These are phyloP conservation scores for Podabrus alpinus DNA, from an alignment of 2,888 invertebrate genomes.

Conservation along the genomic window DNA sequence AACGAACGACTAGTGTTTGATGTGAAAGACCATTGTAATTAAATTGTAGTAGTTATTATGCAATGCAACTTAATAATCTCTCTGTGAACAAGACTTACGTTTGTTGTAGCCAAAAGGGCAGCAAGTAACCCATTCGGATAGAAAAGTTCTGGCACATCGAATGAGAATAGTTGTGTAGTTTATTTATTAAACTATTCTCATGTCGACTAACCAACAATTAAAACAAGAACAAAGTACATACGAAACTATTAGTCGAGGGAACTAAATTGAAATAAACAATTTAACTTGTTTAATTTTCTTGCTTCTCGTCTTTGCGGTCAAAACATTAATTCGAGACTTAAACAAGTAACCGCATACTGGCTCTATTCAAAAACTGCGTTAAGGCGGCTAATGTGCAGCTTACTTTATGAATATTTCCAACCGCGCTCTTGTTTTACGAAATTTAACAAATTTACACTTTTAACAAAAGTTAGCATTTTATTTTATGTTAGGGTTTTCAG, in stretches of 20 bases:
- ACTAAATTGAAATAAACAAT: slow-evolving; percentile 38
- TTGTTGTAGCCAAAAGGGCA: not conserved
- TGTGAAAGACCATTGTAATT: not conserved
- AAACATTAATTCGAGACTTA: slow-evolving; percentile 34
- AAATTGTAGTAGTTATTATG: no score
- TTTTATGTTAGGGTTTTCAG: not conserved
- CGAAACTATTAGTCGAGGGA: slow-evolving; percentile 25
- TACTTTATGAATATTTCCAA: slow-evolving; percentile 26
- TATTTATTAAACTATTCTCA: slow-evolving; percentile 29
- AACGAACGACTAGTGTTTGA: not conserved
- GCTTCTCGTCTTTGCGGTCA: slow-evolving; percentile 31
- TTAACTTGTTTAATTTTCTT: slow-evolving; percentile 38
- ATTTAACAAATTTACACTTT: not conserved
- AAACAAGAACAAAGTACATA: slow-evolving; percentile 27
- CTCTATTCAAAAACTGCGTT: slow-evolving; percentile 4
- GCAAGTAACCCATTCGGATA: not conserved
- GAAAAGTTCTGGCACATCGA: slow-evolving; percentile 13
- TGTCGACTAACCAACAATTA: slow-evolving; percentile 15
- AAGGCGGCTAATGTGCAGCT: slow-evolving; percentile 18
- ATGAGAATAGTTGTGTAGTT: slow-evolving; percentile 27
- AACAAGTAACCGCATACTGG: slow-evolving; percentile 32
- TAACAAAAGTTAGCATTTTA: not conserved
- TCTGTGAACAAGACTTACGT: no score
- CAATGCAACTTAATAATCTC: no score
- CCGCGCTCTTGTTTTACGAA: not conserved